phyloP scores from a whole-genome alignment of 2,797 vertebrate species.

The Channallabes apus region DNA sequence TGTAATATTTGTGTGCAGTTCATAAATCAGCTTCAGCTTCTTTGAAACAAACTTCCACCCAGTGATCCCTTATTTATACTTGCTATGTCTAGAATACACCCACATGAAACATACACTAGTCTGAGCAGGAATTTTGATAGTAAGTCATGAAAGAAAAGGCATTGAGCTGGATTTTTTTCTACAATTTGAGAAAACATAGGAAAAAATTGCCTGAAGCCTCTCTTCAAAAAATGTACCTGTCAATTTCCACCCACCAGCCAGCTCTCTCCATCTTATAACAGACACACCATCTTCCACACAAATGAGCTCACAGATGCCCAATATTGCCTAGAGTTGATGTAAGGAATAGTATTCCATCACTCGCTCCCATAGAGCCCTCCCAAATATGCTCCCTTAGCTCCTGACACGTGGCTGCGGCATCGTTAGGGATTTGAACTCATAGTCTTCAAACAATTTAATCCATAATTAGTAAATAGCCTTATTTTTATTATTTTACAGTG shows the following conservation, averaged over 20 bases:
- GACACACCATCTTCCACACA: slow-evolving; percentile 4
- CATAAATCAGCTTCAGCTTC: background rate
- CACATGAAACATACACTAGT: background rate
- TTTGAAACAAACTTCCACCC: background rate
- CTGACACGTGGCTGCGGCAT: background rate
- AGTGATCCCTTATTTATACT: background rate
- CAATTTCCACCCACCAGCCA: background rate
- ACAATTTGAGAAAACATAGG: background rate
- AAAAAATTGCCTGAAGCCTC: background rate
- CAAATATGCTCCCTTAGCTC: background rate
- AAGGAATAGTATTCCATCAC: background rate
- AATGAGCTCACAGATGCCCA: slow-evolving; percentile 26
- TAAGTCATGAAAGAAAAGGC: background rate
- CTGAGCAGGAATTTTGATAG: background rate
- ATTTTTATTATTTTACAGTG: background rate
- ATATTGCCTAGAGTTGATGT: slow-evolving; percentile 20
- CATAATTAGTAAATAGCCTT: background rate
- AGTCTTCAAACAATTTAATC: background rate
- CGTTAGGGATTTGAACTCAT: background rate
- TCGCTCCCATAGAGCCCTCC: background rate
- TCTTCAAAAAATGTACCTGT: background rate
- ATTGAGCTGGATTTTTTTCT: background rate
- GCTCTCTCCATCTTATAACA: background rate
- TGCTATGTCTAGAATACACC: background rate
- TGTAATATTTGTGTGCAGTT: background rate